Evolutionary conservation across 2,113 vertebrate species (phyloP).

Genomic region (Poicephalus meyeri): DNA sequence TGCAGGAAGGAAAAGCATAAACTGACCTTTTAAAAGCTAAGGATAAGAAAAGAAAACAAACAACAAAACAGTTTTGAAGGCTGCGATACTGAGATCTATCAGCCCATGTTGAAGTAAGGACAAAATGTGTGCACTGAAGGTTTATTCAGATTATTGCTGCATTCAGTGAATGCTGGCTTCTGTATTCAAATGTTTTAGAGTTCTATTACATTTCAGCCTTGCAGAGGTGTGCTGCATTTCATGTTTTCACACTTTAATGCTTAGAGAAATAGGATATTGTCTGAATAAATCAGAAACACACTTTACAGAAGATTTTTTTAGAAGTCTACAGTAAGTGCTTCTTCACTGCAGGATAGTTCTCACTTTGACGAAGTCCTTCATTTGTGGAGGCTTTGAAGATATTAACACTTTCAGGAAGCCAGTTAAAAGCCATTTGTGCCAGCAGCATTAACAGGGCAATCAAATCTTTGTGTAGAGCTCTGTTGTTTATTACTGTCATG

Average conservation of each 20-base stretch:
- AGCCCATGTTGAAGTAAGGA: not conserved
- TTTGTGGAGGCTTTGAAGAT: not conserved
- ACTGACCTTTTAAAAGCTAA: not conserved
- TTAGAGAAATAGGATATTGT: not conserved
- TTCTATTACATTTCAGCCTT: not conserved
- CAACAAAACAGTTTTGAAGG: not conserved
- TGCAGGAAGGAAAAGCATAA: not conserved
- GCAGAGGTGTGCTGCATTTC: not conserved
- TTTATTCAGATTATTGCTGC: not conserved
- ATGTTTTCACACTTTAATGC: not conserved
- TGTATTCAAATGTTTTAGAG: not conserved
- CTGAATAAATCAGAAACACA: not conserved
- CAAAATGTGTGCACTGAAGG: not conserved
- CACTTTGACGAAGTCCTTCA: conserved; percentile 5
- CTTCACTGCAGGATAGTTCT: not conserved
- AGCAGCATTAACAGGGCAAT: conserved; percentile 71
- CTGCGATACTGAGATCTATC: not conserved
- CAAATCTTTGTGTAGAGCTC: conserved; percentile 68
- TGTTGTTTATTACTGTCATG: conserved; percentile 74
- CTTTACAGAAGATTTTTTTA: not conserved
- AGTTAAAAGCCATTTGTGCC: conserved; percentile 64
- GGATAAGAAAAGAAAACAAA: not conserved
- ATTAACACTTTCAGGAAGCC: conserved; percentile 49
- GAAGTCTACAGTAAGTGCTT: not conserved
- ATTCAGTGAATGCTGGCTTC: not conserved